Conservation (phyloP, 1,140 invertebrate species). For the Nautilus pompilius region DNA sequence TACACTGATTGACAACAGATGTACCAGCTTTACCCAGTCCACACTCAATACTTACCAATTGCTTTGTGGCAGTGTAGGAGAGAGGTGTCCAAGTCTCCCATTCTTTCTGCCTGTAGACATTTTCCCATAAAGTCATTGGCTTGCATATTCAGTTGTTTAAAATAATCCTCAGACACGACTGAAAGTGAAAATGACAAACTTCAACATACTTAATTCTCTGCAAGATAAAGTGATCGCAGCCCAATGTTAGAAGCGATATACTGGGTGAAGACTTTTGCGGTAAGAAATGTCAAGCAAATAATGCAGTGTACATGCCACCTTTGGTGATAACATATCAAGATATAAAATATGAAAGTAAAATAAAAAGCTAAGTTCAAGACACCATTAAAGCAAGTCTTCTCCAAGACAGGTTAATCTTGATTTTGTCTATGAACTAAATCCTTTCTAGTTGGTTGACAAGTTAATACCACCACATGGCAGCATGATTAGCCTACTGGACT, state of each 20-base stretch:
- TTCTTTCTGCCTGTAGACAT: slow-evolving; percentile 42
- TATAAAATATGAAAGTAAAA: too few relatives aligned
- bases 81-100: slow-evolving; percentile 24
- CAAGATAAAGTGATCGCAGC: slow-evolving; percentile 12
- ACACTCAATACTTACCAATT: slow-evolving; percentile 33
- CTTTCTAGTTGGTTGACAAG: too few relatives aligned
- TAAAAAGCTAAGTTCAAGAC: too few relatives aligned
- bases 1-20: too few relatives aligned
- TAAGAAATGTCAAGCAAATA: not conserved
- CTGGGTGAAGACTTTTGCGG: slow-evolving; percentile 17
- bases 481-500: too few relatives aligned
- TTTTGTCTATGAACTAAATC: too few relatives aligned
- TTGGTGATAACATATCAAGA: too few relatives aligned
- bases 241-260: slow-evolving; percentile 14
- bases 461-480: too few relatives aligned
- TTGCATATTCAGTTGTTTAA: slow-evolving; percentile 28
- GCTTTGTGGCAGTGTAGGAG: slow-evolving; percentile 34
- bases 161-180: slow-evolving; percentile 22
- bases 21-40: too few relatives aligned
- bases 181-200: not conserved
- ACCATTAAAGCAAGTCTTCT: too few relatives aligned
- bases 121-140: slow-evolving; percentile 45
- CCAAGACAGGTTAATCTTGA: too few relatives aligned
- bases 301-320: slow-evolving; percentile 6
- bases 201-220: slow-evolving; percentile 14